Conservation (phyloP, 2,888 invertebrate species). For the Drosophila incognita region DNA sequence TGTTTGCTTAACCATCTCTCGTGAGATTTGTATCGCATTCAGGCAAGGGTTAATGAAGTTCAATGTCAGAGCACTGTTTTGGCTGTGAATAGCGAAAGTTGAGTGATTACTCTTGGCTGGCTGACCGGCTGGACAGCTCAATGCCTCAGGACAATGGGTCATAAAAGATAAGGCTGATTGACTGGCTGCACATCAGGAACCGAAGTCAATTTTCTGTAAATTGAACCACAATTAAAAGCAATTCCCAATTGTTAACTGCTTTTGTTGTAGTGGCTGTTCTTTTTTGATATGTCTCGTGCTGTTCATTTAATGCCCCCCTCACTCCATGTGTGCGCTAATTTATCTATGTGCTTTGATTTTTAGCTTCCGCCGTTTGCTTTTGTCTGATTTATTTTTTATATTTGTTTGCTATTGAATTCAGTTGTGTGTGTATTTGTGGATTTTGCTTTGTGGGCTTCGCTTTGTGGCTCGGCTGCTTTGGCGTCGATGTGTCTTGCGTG, state of each 20-base stretch:
- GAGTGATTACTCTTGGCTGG: background rate
- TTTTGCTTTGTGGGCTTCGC: constrained; percentile 16
- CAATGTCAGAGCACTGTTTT: constrained; percentile 49
- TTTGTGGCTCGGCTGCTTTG: constrained; percentile 32
- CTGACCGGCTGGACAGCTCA: constrained; percentile 15
- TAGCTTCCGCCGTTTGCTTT: constrained; percentile 46
- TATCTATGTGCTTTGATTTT: constrained; percentile 24
- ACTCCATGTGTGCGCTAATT: constrained; percentile 33
- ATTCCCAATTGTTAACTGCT: background rate
- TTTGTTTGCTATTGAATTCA: constrained; percentile 25
- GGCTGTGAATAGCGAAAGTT: constrained; percentile 48
- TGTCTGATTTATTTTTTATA: constrained; percentile 33
- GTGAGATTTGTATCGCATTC: constrained; percentile 36
- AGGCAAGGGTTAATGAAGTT: constrained; percentile 52
- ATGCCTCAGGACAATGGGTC: constrained; percentile 12
- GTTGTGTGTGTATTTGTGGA: constrained; percentile 1
- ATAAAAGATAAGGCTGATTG: constrained; percentile 20
- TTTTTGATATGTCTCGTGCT: constrained; percentile 2
- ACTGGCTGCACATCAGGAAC: background rate
- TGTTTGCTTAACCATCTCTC: constrained; percentile 32
- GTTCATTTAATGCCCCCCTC: constrained; percentile 25
- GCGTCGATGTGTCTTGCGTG: constrained; percentile 65
- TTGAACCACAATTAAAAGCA: constrained; percentile 1
- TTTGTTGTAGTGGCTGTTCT: background rate
- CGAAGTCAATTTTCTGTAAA: background rate